Conservation (phyloP, 2,888 invertebrate genomes). For the Eupithecia insigniata region DNA sequence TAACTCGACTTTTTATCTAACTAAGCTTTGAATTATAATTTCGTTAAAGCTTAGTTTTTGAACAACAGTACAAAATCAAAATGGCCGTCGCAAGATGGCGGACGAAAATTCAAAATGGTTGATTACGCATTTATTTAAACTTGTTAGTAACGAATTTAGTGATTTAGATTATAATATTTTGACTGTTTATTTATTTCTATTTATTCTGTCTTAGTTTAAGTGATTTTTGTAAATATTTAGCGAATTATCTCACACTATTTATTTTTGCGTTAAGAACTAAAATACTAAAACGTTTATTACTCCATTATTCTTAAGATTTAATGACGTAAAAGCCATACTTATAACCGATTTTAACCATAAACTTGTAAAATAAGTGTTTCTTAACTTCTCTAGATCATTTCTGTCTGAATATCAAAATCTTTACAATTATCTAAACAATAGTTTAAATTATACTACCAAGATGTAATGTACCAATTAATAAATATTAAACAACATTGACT, state of each 20-base stretch:
- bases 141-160: constrained; percentile 41
- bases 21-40: constrained; percentile 27
- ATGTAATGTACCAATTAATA: constrained; percentile 30
- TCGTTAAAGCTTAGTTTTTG: constrained; percentile 24
- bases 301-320: constrained; percentile 13
- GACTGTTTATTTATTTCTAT: constrained; percentile 79
- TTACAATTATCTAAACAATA: constrained; percentile 9
- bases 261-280: constrained; percentile 28
- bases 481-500: background rate
- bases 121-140: constrained; percentile 39
- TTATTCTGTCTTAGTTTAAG: constrained; percentile 70
- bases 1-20: constrained; percentile 23
- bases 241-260: constrained; percentile 53
- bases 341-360: constrained; percentile 6
- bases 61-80: constrained; percentile 38
- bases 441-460: constrained; percentile 30
- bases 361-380: constrained; percentile 9
- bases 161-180: constrained; percentile 47
- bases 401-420: background rate
- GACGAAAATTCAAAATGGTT: constrained; percentile 39
- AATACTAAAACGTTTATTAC: constrained; percentile 20
- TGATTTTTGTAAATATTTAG: constrained; percentile 73
- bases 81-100: constrained; percentile 30
- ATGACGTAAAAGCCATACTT: constrained; percentile 31
- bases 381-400: background rate